A percentile compares a stretch with the other conserved stretches of the same genome.
phyloP scores from a whole-genome alignment of 2,113 vertebrate genomes.

The Orycteropus afer region DNA sequence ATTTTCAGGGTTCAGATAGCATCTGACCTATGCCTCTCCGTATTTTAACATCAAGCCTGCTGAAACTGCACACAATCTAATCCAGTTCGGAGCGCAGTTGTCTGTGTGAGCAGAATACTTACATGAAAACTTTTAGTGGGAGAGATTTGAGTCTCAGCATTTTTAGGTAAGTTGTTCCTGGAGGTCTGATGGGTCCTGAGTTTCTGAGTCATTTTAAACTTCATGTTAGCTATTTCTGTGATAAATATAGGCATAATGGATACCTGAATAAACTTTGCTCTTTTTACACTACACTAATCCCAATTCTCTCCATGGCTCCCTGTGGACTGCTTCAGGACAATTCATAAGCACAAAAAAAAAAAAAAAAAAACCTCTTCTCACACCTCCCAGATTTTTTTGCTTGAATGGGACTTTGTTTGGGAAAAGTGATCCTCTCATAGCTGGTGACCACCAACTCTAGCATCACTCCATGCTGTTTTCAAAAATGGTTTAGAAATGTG shows the following conservation, averaged over 20 bases:
- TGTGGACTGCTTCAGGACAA: not conserved
- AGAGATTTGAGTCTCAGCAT: not conserved
- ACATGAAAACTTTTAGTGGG: not conserved
- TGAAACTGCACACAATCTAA: not conserved
- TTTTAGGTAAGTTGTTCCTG: not conserved
- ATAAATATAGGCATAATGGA: not conserved
- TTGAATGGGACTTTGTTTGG: not conserved
- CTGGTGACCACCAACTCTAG: not conserved
- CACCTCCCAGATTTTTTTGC: not conserved
- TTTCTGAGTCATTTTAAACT: constrained; percentile 10
- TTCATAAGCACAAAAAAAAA: constrained; percentile 37
- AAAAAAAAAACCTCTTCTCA: constrained; percentile 20
- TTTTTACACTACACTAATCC: not conserved
- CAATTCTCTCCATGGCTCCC: not conserved
- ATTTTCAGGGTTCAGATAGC: not conserved
- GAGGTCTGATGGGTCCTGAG: not conserved
- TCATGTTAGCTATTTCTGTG: not conserved
- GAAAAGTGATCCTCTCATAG: not conserved
- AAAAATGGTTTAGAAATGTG: not conserved
- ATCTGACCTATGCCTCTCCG: not conserved
- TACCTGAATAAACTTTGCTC: not conserved
- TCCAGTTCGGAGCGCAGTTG: not conserved
- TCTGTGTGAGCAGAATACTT: not conserved
- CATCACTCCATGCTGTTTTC: not conserved
- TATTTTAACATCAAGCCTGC: not conserved